Evolutionary conservation across 2,113 vertebrate genomes (phyloP).

Genomic region (Cervus canadensis): DNA sequence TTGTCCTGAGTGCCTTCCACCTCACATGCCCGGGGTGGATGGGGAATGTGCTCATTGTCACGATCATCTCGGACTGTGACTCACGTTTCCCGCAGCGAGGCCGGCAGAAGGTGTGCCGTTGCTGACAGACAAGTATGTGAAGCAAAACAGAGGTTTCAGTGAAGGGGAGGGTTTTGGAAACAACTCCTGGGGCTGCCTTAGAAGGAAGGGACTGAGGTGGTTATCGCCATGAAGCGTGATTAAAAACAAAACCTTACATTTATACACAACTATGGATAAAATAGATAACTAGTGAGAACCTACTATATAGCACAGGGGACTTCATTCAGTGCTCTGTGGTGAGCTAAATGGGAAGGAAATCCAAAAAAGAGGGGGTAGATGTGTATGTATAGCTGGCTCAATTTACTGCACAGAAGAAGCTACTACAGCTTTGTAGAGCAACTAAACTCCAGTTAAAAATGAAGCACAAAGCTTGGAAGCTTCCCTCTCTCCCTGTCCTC

Average conservation of each 20-base stretch:
- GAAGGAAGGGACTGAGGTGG: background rate
- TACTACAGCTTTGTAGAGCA: background rate
- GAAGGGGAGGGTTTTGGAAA: background rate
- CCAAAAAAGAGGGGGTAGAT: background rate
- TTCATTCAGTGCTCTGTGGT: background rate
- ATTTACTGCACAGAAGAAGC: background rate
- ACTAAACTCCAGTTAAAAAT: background rate
- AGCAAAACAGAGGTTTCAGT: background rate
- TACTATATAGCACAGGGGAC: background rate
- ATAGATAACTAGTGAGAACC: background rate
- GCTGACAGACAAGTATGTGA: background rate
- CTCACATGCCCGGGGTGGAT: conserved; percentile 29
- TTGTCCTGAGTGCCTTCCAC: conserved; percentile 67
- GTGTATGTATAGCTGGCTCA: background rate
- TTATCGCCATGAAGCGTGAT: background rate
- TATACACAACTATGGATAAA: background rate
- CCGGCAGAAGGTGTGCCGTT: background rate
- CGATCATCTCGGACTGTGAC: conserved; percentile 64
- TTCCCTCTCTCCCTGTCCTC: background rate
- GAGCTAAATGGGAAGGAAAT: background rate
- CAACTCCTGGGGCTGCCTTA: background rate
- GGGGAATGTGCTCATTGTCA: conserved; percentile 54
- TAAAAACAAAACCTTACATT: background rate
- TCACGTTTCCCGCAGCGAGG: conserved; percentile 59
- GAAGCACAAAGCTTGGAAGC: too few species aligned